Percentiles rank a stretch among this genome's conserved stretches.
Conservation (phyloP, 2,113 vertebrate genomes). For the Solenodon paradoxus region DNA sequence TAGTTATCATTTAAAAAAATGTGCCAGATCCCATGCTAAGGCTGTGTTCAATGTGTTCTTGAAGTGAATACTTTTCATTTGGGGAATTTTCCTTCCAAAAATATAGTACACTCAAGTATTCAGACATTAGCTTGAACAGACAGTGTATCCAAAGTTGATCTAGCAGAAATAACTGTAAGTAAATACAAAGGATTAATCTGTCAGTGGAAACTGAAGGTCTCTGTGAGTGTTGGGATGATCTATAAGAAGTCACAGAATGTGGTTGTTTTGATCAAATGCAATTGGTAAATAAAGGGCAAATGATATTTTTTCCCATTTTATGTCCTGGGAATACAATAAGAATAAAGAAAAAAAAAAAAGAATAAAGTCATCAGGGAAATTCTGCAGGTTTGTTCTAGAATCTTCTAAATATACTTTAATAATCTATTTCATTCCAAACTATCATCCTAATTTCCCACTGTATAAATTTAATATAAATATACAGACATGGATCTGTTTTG, state of each 20-base stretch:
- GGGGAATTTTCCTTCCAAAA: not conserved
- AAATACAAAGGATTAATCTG: not conserved
- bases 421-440: slow-evolving; percentile 29
- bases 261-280: not conserved
- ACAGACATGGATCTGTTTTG: slow-evolving; percentile 4
- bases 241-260: not conserved
- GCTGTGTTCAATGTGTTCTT: not conserved
- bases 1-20: not conserved
- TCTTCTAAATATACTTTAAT: not conserved
- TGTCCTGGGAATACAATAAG: not conserved
- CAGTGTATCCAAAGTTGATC: not conserved
- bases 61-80: not conserved
- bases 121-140: not conserved
- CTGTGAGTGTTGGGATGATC: not conserved
- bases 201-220: not conserved
- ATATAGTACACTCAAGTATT: not conserved
- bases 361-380: not conserved
- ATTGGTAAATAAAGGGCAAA: not conserved
- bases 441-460: slow-evolving; percentile 39
- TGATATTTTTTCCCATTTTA: not conserved
- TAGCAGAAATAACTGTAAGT: not conserved
- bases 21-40: not conserved
- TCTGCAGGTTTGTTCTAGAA: not conserved
- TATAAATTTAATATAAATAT: slow-evolving; percentile 31
- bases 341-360: not conserved